A percentile compares a stretch with the other conserved stretches of the same genome.
Conservation (phyloP, 2,888 invertebrate species). For the Leucophenga montana region DNA sequence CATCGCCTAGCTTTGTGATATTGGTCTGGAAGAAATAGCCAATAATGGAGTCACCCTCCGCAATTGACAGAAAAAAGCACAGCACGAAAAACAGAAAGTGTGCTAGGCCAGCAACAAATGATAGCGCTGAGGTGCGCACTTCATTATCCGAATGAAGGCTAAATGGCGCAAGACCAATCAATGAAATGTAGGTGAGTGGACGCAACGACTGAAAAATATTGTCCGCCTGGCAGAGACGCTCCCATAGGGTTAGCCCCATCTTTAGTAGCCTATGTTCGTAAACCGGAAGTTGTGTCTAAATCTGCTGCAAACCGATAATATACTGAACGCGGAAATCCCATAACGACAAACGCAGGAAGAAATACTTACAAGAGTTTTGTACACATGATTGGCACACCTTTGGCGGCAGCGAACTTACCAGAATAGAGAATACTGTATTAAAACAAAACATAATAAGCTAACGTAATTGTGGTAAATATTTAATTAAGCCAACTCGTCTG, state of each 20-base stretch:
- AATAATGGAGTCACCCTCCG: constrained; percentile 69
- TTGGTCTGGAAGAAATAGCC: constrained; percentile 72
- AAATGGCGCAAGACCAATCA: constrained; percentile 69
- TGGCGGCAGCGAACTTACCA: constrained; percentile 1
- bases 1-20: constrained; percentile 69
- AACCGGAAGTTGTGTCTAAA: constrained; percentile 36
- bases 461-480: constrained; percentile 59
- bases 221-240: constrained; percentile 66
- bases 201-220: constrained; percentile 69
- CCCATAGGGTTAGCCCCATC: constrained; percentile 63
- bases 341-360: constrained; percentile 22
- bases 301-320: constrained; percentile 27
- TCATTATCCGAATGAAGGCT: constrained; percentile 63
- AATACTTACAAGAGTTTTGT: background rate
- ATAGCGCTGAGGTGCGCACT: constrained; percentile 64
- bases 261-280: background rate
- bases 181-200: constrained; percentile 66
- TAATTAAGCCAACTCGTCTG: constrained; percentile 53
- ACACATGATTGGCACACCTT: constrained; percentile 37
- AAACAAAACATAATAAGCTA: constrained; percentile 48
- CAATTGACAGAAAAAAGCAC: constrained; percentile 61
- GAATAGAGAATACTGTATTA: constrained; percentile 22
- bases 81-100: constrained; percentile 66
- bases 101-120: constrained; percentile 61
- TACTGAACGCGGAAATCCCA: constrained; percentile 48